phyloP scores from a whole-genome alignment of 2,888 invertebrate species.

The Ophion obscuratus region DNA sequence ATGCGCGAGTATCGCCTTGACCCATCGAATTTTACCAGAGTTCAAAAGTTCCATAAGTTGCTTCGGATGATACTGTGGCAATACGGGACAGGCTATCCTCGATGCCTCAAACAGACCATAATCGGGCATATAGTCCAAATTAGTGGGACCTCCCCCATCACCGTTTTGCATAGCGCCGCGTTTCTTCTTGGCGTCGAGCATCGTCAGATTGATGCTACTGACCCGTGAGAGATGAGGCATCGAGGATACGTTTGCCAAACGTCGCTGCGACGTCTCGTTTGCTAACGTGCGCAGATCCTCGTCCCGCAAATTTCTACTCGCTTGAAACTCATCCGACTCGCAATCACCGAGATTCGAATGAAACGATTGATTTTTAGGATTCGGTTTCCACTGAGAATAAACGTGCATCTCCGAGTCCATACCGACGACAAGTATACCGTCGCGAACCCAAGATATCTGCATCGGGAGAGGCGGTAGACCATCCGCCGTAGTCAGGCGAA shows the following conservation, averaged over 20 bases:
- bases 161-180: slow-evolving; percentile 84
- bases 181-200: slow-evolving; percentile 90
- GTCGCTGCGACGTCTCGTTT: slow-evolving; percentile 88
- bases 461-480: slow-evolving; percentile 98
- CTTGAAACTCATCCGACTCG: slow-evolving; percentile 89
- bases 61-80: slow-evolving; percentile 99
- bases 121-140: slow-evolving; percentile 94
- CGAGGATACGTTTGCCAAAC: slow-evolving; percentile 90
- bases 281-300: slow-evolving; percentile 89
- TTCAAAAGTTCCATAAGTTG: slow-evolving; percentile 99
- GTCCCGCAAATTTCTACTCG: slow-evolving; percentile 90
- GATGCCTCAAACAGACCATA: slow-evolving; percentile 98
- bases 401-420: slow-evolving; percentile 99
- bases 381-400: slow-evolving; percentile 98
- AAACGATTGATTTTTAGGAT: slow-evolving; percentile 83
- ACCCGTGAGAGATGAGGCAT: slow-evolving; percentile 93
- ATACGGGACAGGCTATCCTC: slow-evolving; percentile 97
- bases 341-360: slow-evolving; percentile 83
- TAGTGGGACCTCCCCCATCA: slow-evolving; percentile 71
- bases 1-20: slow-evolving; percentile 98
- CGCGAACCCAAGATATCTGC: slow-evolving; percentile 99
- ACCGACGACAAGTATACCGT: slow-evolving; percentile 98
- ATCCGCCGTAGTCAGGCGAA: slow-evolving; percentile 96
- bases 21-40: slow-evolving; percentile 98
- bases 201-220: slow-evolving; percentile 93